A percentile compares a stretch with the other conserved stretches of the same genome.
These are phyloP conservation scores for Pollachius pollachius DNA, from an alignment of 2,113 vertebrate genomes.

Conservation along the genomic window DNA sequence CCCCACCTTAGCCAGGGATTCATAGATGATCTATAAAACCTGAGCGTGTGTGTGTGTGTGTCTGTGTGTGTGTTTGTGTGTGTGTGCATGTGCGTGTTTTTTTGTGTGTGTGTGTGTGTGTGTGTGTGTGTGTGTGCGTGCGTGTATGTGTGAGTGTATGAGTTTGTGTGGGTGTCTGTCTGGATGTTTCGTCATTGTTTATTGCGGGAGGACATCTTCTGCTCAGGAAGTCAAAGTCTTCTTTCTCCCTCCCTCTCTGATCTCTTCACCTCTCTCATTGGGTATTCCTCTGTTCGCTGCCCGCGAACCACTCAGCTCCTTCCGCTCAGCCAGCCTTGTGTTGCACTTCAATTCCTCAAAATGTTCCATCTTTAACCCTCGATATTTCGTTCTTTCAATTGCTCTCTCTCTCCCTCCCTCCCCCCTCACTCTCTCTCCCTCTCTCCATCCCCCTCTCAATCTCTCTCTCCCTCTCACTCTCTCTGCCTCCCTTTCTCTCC, in stretches of 20 bases:
- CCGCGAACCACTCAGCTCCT: slow-evolving; percentile 16
- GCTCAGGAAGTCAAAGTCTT: slow-evolving; percentile 22
- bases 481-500: slow-evolving; percentile 26
- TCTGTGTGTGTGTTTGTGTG: slow-evolving; percentile 1
- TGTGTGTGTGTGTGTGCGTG: slow-evolving; percentile 5
- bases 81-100: not conserved
- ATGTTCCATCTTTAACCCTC: not conserved
- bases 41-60: too few relatives aligned
- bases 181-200: slow-evolving; percentile 5
- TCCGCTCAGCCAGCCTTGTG: not conserved
- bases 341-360: not conserved
- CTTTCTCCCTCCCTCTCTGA: slow-evolving; percentile 14
- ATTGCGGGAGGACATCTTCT: slow-evolving; percentile 19
- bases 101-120: slow-evolving; percentile 2
- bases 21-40: too few relatives aligned
- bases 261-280: not conserved
- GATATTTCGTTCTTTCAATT: not conserved
- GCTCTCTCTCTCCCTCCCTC: not conserved
- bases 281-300: slow-evolving; percentile 34
- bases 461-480: not conserved
- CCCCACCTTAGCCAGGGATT: too few relatives aligned
- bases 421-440: slow-evolving; percentile 26
- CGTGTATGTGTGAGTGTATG: not conserved
- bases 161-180: slow-evolving; percentile 3
- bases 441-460: not conserved